phyloP scores from a whole-genome alignment of 2,113 vertebrate genomes.

The Thunnus thynnus region DNA sequence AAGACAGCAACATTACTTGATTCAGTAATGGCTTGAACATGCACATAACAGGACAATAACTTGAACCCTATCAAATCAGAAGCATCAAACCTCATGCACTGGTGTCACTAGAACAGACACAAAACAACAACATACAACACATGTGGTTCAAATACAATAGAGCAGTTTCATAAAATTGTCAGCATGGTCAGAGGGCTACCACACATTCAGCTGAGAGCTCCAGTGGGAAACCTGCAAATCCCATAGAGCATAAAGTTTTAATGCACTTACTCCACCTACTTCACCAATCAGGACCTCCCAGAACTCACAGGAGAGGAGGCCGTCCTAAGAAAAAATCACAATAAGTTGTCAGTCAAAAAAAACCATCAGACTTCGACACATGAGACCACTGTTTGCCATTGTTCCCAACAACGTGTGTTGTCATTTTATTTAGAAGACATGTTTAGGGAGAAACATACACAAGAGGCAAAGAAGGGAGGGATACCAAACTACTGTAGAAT shows the following conservation, averaged over 20 bases:
- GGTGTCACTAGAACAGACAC: slow-evolving; percentile 1
- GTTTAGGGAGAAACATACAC: slow-evolving; percentile 4
- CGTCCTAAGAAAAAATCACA: no score
- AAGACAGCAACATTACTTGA: neutral
- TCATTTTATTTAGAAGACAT: neutral
- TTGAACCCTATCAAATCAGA: slow-evolving; percentile 2
- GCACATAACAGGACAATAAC: neutral
- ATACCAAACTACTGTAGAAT: slow-evolving; percentile 50
- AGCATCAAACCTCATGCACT: neutral
- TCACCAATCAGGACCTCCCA: slow-evolving; percentile 25
- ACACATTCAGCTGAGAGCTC: slow-evolving; percentile 14
- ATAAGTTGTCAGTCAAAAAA: no score
- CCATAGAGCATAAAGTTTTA: slow-evolving; percentile 12
- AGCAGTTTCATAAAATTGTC: neutral
- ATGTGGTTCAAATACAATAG: neutral
- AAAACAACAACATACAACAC: neutral
- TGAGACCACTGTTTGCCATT: no score
- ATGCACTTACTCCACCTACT: slow-evolving; percentile 33
- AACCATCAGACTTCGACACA: no score
- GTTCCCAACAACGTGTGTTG: no score
- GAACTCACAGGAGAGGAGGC: slow-evolving; percentile 16
- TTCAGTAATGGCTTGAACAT: neutral
- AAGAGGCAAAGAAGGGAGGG: slow-evolving; percentile 27
- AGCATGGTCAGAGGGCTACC: slow-evolving; percentile 12
- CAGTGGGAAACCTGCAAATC: slow-evolving; percentile 17